phyloP scores from a whole-genome alignment of 2,888 invertebrate genomes.

The Drosophila nigricruria region DNA sequence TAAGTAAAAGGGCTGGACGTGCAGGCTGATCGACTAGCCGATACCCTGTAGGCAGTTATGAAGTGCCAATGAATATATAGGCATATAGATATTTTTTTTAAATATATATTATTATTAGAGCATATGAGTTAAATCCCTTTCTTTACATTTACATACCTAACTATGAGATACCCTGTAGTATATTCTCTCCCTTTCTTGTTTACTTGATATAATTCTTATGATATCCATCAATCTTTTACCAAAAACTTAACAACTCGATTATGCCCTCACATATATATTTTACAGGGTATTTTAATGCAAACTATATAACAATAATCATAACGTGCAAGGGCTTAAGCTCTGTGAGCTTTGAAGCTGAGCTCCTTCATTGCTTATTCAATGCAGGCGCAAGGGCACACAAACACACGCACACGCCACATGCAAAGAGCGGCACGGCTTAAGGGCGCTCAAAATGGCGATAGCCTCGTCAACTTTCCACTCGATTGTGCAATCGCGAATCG shows the following conservation, averaged over 20 bases:
- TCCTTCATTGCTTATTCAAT: constrained; percentile 67
- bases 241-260: no score
- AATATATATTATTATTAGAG: background rate
- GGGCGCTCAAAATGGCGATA: constrained; percentile 62
- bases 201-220: no score
- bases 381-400: constrained; percentile 56
- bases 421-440: constrained; percentile 37
- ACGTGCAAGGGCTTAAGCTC: constrained; percentile 33
- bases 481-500: constrained; percentile 71
- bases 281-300: no score
- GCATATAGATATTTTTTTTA: background rate
- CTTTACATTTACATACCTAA: background rate
- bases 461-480: constrained; percentile 59
- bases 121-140: no score
- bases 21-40: background rate
- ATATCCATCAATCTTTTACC: no score
- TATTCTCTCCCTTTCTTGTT: no score
- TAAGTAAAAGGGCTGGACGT: constrained; percentile 5
- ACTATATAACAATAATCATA: constrained; percentile 15
- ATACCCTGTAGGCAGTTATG: background rate
- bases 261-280: no score
- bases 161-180: no score
- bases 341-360: constrained; percentile 34
- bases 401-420: background rate
- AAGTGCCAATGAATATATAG: background rate